Base-by-base conservation (phyloP, 2,888 invertebrate genomes). In the Neoaliturus tenellus region DNA sequence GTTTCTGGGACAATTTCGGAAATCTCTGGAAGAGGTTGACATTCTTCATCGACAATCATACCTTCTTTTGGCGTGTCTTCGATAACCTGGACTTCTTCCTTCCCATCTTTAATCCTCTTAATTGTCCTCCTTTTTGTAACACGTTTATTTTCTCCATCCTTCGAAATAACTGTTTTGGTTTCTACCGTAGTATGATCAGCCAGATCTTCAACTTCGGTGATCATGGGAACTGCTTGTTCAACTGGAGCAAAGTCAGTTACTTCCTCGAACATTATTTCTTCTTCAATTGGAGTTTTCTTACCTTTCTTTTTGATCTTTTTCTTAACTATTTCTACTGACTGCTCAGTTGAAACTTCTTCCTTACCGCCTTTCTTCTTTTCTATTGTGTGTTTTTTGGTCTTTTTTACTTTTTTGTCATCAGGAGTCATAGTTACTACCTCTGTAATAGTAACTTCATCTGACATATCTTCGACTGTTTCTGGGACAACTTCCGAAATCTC, bases 181-280 rank as follows among this genome's bases (percentile, higher is more conserved):
- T 88, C 86, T 14, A 89, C 87, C 71, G 82, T 81, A 86, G 89
- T 86, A 48, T 78, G 48, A 81, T 82, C 82, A 51, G 85, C 90
- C 85, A 90, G 88, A 87, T 91, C 90, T 31, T 91, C 91, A 20
- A 90, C 87, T 85, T 90, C 89, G 0, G 71, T 75, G 28, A 85
- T 23, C 14, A 35, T 44, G 31, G 85, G 81, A 86, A 87, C 89
- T 67, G 89, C 88, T 87, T 88, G 89, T 83, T 86, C 88, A 85
- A 89, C 88, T 87, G 87, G 88, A 75, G 88, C 87, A 87, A 88
- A 88, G 85, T 89, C 89, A 87, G 41, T 6, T 10, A 78, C 44
- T 17, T 81, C 71, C 17, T 85, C 84, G 12, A 83, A 80, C 10
- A 73, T 86, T 82, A 31, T 83, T 88, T 82, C 88, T 88, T 81